Evolutionary conservation across 2,797 vertebrate species (phyloP), one percentile per base, ranked within the genome.

Genomic region (Oreochromis mossambicus): DNA sequence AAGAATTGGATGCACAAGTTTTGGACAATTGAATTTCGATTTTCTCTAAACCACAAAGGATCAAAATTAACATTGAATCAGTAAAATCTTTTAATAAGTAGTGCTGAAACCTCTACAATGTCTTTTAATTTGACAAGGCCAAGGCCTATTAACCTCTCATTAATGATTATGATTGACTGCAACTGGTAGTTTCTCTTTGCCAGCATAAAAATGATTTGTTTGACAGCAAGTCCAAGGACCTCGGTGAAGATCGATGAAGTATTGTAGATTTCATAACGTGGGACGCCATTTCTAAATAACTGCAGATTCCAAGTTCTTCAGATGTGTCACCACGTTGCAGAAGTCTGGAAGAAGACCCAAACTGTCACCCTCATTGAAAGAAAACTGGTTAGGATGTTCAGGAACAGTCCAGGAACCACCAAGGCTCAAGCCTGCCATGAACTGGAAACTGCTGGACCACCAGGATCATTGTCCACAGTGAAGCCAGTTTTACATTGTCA

Each of bases 371-470:
- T 38, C 36, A 41, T 21, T 41, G 61, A 41, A 41, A 66, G n/a
- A 41, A 66, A 66, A 66, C 36, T 66, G 36, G 61, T 66, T 41
- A 8, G 61, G 19, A 66, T 41, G 34, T 41, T 66, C 61, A 66
- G 61, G 19, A 66, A 66, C 61, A 38, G n/a, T 38, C 34, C 61
- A 66, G 34, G 34, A 66, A 41, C 61, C 36, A 66, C 61, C 7
- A 0, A 38, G 13, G 11, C n/a, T 21, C 38, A 41, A 66, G n/a
- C 0, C 1, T 66, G 61, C 11, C 0, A 66, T 38, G 34, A 38
- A 66, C 34, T 21, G 61, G 34, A 66, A 66, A 38, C 21, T 66
- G 34, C 1, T 14, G 19, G 38, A 66, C 34, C 11, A 38, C 19
- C 34, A 38, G 19, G 7, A 66, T 38, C 11, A 21, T 13, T 41